Evolutionary conservation across 92 coral and sea anemone species (phyloP).

Genomic region (Epizoanthus rinbou): DNA sequence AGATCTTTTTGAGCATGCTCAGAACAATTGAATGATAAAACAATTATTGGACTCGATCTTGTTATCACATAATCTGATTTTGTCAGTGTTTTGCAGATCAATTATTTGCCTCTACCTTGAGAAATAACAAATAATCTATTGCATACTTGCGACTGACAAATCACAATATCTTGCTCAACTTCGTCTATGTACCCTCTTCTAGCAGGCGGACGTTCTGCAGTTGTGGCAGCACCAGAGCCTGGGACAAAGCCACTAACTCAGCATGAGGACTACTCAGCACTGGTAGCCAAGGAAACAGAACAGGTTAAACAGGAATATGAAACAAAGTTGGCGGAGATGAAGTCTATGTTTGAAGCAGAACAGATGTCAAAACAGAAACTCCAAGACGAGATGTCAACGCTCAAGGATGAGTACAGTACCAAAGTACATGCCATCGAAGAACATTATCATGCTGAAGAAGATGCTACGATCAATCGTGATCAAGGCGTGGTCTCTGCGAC

Average conservation of each 20-base stretch:
- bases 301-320: constrained; percentile 87
- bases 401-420: constrained; percentile 76
- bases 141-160: too few species aligned
- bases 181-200: neutral
- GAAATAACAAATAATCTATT: too few species aligned
- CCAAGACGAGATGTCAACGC: constrained; percentile 78
- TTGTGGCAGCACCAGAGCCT: constrained; percentile 48
- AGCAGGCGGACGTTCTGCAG: constrained; percentile 41
- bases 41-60: neutral
- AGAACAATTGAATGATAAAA: too few species aligned
- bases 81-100: too few species aligned
- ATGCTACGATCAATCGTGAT: constrained; percentile 2
- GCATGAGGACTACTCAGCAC: constrained; percentile 62
- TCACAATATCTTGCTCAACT: neutral
- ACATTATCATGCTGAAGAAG: constrained; percentile 67
- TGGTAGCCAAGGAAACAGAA: constrained; percentile 80
- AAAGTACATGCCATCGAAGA: constrained; percentile 88
- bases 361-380: constrained; percentile 92
- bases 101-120: too few species aligned
- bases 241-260: constrained; percentile 46
- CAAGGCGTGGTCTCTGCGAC: constrained; percentile 29
- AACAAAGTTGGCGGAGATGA: constrained; percentile 83
- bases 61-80: neutral
- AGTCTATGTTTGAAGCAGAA: constrained; percentile 84
- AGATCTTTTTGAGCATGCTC: too few species aligned